Evolutionary conservation across 1,140 invertebrate species (phyloP).

Genomic region (Pseudomyrmex dendroicus): DNA sequence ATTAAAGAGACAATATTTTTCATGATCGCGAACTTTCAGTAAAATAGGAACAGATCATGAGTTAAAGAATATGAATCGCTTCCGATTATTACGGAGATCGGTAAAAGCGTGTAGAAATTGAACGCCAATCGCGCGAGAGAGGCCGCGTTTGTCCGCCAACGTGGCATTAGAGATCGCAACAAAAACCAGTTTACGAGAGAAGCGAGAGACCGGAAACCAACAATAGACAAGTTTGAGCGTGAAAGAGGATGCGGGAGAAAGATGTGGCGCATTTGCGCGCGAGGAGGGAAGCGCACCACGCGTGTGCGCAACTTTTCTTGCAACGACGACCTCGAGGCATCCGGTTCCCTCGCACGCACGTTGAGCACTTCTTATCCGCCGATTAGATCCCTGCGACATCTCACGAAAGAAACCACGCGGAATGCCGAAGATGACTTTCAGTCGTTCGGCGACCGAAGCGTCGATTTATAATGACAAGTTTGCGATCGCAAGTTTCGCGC

Average conservation of each 20-base stretch:
- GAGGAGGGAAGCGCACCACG: constrained; percentile 28
- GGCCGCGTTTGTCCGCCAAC: constrained; percentile 37
- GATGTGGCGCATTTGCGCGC: constrained; percentile 24
- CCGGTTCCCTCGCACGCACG: constrained; percentile 40
- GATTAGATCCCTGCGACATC: constrained; percentile 28
- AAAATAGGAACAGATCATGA: constrained; percentile 21
- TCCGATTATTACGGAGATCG: constrained; percentile 11
- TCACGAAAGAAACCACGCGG: constrained; percentile 15
- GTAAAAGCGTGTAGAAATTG: neutral
- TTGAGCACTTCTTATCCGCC: constrained; percentile 28
- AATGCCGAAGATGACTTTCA: constrained; percentile 42
- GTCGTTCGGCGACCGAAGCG: neutral
- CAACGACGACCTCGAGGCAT: constrained; percentile 58
- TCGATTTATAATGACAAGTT: constrained; percentile 11
- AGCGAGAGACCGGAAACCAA: constrained; percentile 43
- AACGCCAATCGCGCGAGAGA: constrained; percentile 10
- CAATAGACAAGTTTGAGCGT: constrained; percentile 55
- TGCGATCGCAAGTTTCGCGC: neutral
- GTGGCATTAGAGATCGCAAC: constrained; percentile 53
- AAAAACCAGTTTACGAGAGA: constrained; percentile 56
- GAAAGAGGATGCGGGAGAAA: constrained; percentile 57
- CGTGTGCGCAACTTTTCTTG: constrained; percentile 63
- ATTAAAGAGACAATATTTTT: neutral
- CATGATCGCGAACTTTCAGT: constrained; percentile 5
- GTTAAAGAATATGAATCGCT: constrained; percentile 26